Conservation (phyloP, 2,113 vertebrate species). For the Coracopsis vasa region DNA sequence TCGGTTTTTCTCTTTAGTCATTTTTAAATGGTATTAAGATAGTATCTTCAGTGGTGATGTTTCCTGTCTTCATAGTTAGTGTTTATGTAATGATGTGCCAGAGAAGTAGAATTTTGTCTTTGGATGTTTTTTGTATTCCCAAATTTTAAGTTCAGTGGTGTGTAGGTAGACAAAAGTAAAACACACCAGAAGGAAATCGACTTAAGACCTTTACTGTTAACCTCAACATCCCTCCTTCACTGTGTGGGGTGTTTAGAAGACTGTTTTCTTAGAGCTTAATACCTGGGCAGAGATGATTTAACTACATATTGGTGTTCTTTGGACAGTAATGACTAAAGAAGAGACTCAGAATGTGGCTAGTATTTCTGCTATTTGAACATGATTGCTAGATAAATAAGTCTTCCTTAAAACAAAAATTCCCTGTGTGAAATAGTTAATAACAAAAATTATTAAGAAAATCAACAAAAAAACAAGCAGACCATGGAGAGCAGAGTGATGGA, state of each 20-base stretch:
- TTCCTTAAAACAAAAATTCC: background rate
- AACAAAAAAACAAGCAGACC: rapidly evolving
- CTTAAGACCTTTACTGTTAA: background rate
- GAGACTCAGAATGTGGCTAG: background rate
- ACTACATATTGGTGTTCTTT: background rate
- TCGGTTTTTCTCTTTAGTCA: background rate
- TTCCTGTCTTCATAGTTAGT: background rate
- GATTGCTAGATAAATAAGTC: background rate
- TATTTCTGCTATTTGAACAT: background rate
- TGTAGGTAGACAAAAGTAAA: background rate
- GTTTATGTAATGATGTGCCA: background rate
- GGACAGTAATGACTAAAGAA: background rate
- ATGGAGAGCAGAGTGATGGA: background rate
- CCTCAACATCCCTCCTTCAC: background rate
- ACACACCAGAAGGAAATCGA: background rate
- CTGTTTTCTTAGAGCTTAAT: background rate
- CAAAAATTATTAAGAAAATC: background rate
- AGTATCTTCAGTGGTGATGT: background rate
- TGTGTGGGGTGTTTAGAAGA: background rate
- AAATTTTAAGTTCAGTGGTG: background rate
- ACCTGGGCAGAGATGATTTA: background rate
- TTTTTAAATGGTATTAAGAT: background rate
- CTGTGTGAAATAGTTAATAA: background rate
- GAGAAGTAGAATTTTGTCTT: background rate
- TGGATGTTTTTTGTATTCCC: background rate